phyloP scores from a whole-genome alignment of 2,113 vertebrate genomes.

The Narcine bancroftii region DNA sequence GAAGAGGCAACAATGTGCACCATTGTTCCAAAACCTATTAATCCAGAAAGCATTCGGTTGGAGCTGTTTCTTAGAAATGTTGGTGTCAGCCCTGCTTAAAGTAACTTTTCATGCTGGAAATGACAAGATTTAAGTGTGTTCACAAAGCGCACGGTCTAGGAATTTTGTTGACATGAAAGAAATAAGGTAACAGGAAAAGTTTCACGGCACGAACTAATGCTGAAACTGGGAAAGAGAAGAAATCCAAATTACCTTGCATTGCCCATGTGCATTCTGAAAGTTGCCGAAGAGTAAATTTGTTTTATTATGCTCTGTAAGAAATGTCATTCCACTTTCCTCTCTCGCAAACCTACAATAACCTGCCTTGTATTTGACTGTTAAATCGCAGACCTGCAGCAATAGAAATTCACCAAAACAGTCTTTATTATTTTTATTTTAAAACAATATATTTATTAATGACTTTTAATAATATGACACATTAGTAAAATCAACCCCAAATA shows the following conservation, averaged over 20 bases:
- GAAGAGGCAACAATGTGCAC: neutral
- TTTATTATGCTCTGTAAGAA: neutral
- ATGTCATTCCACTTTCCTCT: neutral
- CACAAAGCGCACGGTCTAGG: neutral
- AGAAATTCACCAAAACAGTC: too few relatives aligned
- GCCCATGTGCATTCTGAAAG: neutral
- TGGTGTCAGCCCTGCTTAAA: neutral
- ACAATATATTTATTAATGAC: too few relatives aligned
- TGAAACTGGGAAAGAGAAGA: neutral
- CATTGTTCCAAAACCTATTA: neutral
- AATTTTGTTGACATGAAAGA: neutral
- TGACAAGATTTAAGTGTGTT: neutral
- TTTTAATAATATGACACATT: too few relatives aligned
- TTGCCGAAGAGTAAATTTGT: neutral
- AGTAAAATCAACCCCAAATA: too few relatives aligned
- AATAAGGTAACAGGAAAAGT: neutral
- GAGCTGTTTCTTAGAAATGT: neutral
- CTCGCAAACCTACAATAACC: too few relatives aligned
- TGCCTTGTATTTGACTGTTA: too few relatives aligned
- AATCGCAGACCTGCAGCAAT: too few relatives aligned
- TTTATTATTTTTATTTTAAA: too few relatives aligned
- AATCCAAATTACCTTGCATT: neutral
- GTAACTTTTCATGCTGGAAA: neutral
- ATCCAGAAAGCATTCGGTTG: neutral
- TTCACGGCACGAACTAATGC: neutral